Base-by-base conservation (phyloP, 2,888 invertebrate species). In the Pyralis farinalis region DNA sequence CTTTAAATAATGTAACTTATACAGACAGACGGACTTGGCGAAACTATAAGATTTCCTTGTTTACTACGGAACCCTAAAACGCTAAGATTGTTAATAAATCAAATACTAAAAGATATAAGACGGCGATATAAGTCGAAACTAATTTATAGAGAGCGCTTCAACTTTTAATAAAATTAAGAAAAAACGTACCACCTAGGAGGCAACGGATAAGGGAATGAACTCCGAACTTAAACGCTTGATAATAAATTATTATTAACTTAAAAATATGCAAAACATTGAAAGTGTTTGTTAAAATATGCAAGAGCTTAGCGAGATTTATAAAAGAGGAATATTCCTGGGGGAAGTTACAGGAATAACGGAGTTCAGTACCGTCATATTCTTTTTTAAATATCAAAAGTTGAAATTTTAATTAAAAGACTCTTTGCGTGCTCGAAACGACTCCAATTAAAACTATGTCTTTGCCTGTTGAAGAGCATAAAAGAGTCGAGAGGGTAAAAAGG, bases 381-480 rank as follows among this genome's bases (percentile, higher is more conserved):
- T 71, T 57, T 70, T 74, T 59, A 69, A 72, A 76, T 73, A 76
- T 75, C 66, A 77, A 72, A 73, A 76, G 75, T 76, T 79, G 65
- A 72, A 73, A 70, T 76, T 80, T 81, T 82, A 79, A 82, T 81
- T 82, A 79, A 78, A 82, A 76, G 72, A 71, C 71, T 70, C 75
- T 77, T 78, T 74, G 76, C 76, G 72, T 75, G 61, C 63, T 63
- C 65, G 66, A 67, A 82, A 76, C 75, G 78, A 75, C 71, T 82
- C 76, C 83, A 84, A 84, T 84, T 85, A 84, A 83, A 84, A 83
- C 83, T 83, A 82, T 82, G 78, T 83, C 84, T 83, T 83, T 71
- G 60, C 54, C 58, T 58, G 64, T 61, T 56, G 63, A 58, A 62
- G 55, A 70, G 68, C 69, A 77, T 81, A 74, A 81, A 80, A 75